These are phyloP conservation scores for Parauchenoglanis punctatus DNA, from an alignment of 2,797 vertebrate genomes.

Conservation along the genomic window DNA sequence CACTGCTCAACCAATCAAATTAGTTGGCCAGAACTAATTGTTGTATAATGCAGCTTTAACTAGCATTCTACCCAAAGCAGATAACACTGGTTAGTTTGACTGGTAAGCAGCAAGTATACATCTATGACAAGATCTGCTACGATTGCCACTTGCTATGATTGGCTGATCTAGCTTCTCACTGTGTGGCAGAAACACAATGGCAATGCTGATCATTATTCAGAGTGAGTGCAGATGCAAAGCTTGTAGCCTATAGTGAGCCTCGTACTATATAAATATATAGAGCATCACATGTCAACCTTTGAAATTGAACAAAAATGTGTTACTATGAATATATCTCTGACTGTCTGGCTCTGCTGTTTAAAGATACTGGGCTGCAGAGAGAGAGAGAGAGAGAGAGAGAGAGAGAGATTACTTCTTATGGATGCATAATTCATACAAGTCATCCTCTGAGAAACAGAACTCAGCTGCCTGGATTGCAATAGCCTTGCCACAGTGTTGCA, in stretches of 20 bases:
- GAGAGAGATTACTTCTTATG: conserved; percentile 45
- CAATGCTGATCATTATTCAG: conserved; percentile 1
- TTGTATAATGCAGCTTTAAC: background rate
- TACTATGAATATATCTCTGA: conserved; percentile 25
- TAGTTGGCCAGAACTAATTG: background rate
- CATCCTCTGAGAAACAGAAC: conserved; percentile 56
- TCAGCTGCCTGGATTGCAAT: conserved; percentile 55
- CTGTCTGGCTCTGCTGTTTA: conserved; percentile 32
- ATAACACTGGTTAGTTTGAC: background rate
- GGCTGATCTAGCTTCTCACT: background rate
- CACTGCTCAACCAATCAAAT: background rate
- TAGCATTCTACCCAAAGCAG: background rate
- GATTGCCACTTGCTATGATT: background rate
- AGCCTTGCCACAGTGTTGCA: conserved; percentile 63
- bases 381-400: conserved; percentile 21
- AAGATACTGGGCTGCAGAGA: conserved; percentile 22
- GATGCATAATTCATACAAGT: conserved; percentile 65
- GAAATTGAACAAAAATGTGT: conserved; percentile 33
- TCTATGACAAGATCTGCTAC: background rate
- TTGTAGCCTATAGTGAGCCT: conserved; percentile 9
- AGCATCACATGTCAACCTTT: conserved; percentile 1
- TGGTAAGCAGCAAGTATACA: background rate
- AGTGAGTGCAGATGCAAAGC: background rate
- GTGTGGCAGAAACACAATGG: conserved; percentile 2
- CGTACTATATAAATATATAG: background rate